These are phyloP conservation scores for Linepithema humile DNA, from an alignment of 1,140 invertebrate genomes.

Conservation along the genomic window DNA sequence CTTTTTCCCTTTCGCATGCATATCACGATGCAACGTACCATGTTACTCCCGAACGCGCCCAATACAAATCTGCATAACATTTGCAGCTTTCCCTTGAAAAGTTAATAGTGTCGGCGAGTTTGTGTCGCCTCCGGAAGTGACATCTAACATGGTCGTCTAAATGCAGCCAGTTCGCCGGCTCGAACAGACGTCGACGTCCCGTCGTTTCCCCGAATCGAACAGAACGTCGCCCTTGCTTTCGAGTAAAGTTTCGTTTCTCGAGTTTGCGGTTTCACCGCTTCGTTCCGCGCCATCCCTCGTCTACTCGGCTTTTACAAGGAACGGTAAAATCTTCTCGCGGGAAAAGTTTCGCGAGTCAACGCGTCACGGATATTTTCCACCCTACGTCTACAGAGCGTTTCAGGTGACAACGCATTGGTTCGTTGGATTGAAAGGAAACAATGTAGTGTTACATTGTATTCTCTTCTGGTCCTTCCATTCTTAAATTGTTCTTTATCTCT, in stretches of 20 bases:
- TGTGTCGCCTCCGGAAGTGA: not conserved
- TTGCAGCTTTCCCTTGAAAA: slow-evolving; percentile 33
- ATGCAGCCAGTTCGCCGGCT: slow-evolving; percentile 9
- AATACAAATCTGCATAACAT: slow-evolving; percentile 41
- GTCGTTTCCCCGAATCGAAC: slow-evolving; percentile 30
- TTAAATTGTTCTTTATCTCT: not conserved
- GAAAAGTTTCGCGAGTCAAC: slow-evolving; percentile 17
- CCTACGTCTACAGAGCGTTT: not conserved
- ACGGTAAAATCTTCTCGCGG: slow-evolving; percentile 19
- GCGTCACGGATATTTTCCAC: slow-evolving; percentile 26
- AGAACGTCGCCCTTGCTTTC: not conserved
- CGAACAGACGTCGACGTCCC: slow-evolving; percentile 18
- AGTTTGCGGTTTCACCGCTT: slow-evolving; percentile 17
- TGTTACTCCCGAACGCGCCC: not conserved
- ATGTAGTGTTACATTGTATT: not conserved
- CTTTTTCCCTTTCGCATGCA: slow-evolving; percentile 5
- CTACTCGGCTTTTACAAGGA: not conserved
- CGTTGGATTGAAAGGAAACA: not conserved
- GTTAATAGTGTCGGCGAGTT: slow-evolving; percentile 29
- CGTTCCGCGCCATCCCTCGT: not conserved
- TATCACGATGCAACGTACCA: not conserved
- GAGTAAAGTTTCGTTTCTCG: slow-evolving; percentile 42
- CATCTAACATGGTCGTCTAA: slow-evolving; percentile 39
- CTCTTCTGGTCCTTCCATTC: not conserved
- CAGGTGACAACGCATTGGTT: not conserved